Base-by-base conservation (phyloP, 2,888 invertebrate genomes). In the Antheraea assamensis region DNA sequence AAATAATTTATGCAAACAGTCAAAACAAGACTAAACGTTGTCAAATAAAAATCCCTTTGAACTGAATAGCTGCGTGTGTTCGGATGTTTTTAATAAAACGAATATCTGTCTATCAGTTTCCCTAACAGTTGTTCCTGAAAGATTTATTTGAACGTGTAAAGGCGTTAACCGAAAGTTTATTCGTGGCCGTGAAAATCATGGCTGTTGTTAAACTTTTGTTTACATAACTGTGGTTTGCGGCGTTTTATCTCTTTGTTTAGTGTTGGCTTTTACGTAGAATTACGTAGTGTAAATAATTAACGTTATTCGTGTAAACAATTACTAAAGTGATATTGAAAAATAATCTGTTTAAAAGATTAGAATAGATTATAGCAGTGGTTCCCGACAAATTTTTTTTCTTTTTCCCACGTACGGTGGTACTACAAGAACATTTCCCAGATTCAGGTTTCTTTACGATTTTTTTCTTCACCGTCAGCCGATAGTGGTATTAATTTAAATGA, bases 171-270 rank as follows among this genome's bases (percentile, higher is more conserved):
- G 7, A n/a, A 68, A 21, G 35, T 68, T 68, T 68, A 35, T 35
- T 35, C 35, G 21, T 35, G 68, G 71, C 77, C 76, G 74, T 78
- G 80, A 80, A 79, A 72, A 73, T 55, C 76, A 78, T 74, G 74
- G 74, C 77, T 72, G 78, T 74, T 73, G 71, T 78, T 75, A 81
- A 82, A 80, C 76, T 79, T 81, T 77, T 80, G 79, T 81, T 79
- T 79, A 75, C 74, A 74, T 75, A 71, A 71, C 21, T 30, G 55
- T 49, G 70, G 68, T 73, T 55, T 71, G 21, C 27, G 61, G 17
- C 24, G 21, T 30, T 68, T 21, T 68, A 35, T 10, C 35, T 35
- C 35, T 68, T 68, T 35, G 35, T 68, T 13, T 19, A 35, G 17
- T 19, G 27, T 35, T 42, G 13, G 42, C 42, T 68, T 21, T 31